Percentiles rank a stretch among this genome's conserved stretches.
Conservation (phyloP, 2,797 vertebrate species). For the Xenentodon cancila region DNA sequence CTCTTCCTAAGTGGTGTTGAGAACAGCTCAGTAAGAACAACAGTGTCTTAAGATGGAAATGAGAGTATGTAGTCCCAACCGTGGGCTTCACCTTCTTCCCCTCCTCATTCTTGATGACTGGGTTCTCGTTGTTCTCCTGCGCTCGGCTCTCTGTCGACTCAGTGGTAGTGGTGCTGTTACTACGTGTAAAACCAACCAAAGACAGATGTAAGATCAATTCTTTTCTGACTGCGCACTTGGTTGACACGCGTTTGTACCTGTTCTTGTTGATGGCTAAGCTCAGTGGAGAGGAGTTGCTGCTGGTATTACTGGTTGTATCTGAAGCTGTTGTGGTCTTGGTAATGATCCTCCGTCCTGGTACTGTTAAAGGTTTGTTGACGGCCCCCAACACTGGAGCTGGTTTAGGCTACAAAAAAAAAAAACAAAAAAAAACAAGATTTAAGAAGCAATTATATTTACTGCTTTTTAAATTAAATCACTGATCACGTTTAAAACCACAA, state of each 20-base stretch:
- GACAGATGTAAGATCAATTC: not conserved
- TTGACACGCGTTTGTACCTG: slow-evolving; percentile 77
- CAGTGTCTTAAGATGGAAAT: no score
- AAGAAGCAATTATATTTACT: not conserved
- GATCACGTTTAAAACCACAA: not conserved
- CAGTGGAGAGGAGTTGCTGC: slow-evolving; percentile 88
- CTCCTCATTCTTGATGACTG: slow-evolving; percentile 89
- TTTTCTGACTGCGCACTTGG: not conserved
- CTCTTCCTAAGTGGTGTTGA: slow-evolving; percentile 79
- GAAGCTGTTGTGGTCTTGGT: slow-evolving; percentile 85
- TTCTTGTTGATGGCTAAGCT: slow-evolving; percentile 88
- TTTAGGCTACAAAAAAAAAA: slow-evolving; percentile 84
- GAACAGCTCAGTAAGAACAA: not conserved
- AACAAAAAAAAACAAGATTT: not conserved
- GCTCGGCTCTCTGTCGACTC: slow-evolving; percentile 89
- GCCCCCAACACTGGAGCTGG: slow-evolving; percentile 91
- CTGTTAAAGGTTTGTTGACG: slow-evolving; percentile 95
- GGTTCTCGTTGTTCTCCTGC: slow-evolving; percentile 98
- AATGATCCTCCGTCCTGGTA: slow-evolving; percentile 92
- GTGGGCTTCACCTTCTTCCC: slow-evolving; percentile 76
- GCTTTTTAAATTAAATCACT: not conserved
- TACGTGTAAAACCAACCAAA: slow-evolving; percentile 31
- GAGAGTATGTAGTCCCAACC: not conserved
- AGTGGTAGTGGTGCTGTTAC: slow-evolving; percentile 88
- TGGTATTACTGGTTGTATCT: slow-evolving; percentile 88